Base-by-base conservation (phyloP, 1,140 invertebrate species). In the Cotesia glomerata region DNA sequence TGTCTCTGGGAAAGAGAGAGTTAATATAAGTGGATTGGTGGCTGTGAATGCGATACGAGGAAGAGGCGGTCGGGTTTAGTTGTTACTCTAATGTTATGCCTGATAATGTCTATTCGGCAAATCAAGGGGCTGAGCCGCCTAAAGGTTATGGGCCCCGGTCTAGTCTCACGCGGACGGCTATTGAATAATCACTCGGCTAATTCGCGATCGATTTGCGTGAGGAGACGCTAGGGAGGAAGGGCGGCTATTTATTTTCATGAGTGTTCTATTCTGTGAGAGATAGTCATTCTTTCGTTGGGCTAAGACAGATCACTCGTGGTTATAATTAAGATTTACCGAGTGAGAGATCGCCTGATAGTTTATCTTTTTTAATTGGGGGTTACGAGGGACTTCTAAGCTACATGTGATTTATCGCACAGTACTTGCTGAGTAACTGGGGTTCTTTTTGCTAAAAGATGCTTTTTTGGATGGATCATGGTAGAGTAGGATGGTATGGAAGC, bases 311-410 rank as follows among this genome's bases (percentile, higher is more conserved):
- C 36, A 14, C 8, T 49, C 13, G 62, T 45, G 62, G 14, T 64
- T 16, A 67, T 67, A 67, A 67, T 67, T 49, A 67, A 18, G 34
- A 67, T 67, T 67, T 67, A 67, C 49, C 14, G 39, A 16, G 65
- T 67, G 14, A 8, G 36, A 67, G 65, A 67, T 67, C 65, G 52
- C 9, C 34, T 54, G 51, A 49, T 67, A 67, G 49, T 67, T 67
- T 67, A 67, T 67, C 49, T 49, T 45, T 52, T 67, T 67, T 67
- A 67, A 67, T 67, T 67, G 65, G 49, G 26, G 18, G 52, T 67
- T 67, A 67, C 65, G 65, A 67, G 65, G 49, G 52, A 67, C 45
- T 67, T 67, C 18, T 26, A n/a, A 5, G 39, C 39, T 45, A 45
- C 7, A 45, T 67, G 49, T 67, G 65, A 67, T 67, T 67, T 67